A percentile compares a stretch with the other conserved stretches of the same genome.
Evolutionary conservation across 2,113 vertebrate genomes (phyloP).

Genomic region (Thunnus maccoyii): DNA sequence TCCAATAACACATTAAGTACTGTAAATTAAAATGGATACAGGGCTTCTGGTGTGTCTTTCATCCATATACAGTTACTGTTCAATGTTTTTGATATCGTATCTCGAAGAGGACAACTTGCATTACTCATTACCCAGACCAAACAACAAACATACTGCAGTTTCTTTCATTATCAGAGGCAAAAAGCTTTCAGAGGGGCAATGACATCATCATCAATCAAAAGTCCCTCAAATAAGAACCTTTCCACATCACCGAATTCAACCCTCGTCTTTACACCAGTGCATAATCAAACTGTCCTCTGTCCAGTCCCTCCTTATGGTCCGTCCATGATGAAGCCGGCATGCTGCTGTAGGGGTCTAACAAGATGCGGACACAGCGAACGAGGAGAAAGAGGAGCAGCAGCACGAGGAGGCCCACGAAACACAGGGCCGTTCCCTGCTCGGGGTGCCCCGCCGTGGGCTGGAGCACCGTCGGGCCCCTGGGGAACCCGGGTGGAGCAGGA

Average conservation of each 20-base stretch:
- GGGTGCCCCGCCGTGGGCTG: conserved; percentile 84
- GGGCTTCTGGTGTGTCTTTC: conserved; percentile 13
- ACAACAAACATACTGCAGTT: not conserved
- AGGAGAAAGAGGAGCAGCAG: conserved; percentile 92
- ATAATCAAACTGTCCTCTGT: conserved; percentile 94
- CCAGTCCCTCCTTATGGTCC: conserved; percentile 93
- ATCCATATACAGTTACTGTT: not conserved
- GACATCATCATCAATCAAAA: not conserved
- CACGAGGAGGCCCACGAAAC: conserved; percentile 92
- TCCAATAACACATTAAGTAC: conserved; percentile 5
- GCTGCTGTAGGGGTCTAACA: conserved; percentile 97
- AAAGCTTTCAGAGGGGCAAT: not conserved
- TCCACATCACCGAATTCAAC: not conserved
- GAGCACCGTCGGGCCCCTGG: conserved; percentile 73
- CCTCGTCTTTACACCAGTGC: conserved; percentile 86
- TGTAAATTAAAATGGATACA: conserved; percentile 23
- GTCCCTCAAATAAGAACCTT: not conserved
- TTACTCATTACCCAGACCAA: not conserved
- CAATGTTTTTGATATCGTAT: not conserved
- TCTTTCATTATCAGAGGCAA: conserved; percentile 3
- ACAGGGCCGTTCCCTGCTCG: conserved; percentile 92
- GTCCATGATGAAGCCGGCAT: conserved; percentile 95
- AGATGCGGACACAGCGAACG: conserved; percentile 93
- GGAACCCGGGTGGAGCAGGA: conserved; percentile 74
- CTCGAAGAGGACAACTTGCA: not conserved